Percentiles rank a stretch among this genome's conserved stretches.
Evolutionary conservation across 2,888 invertebrate genomes (phyloP).

Genomic region (Taphrorychus bicolor): DNA sequence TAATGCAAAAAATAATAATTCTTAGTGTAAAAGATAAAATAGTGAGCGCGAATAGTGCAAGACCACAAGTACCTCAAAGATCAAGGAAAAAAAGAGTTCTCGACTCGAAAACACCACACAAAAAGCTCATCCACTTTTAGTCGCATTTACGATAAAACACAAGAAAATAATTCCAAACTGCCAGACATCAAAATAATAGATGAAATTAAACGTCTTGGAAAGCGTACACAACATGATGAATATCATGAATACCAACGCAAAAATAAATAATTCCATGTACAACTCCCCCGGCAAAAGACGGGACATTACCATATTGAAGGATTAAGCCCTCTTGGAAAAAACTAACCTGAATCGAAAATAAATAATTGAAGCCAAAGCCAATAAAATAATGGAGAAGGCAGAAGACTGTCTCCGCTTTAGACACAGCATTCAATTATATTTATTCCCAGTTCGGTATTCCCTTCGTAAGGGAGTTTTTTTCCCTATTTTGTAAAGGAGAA

Average conservation of each 20-base stretch:
- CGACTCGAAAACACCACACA: too few relatives aligned
- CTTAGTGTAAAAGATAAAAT: too few relatives aligned
- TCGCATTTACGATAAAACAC: background rate
- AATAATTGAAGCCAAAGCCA: background rate
- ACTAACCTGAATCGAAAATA: background rate
- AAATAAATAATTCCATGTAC: background rate
- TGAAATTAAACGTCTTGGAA: too few relatives aligned
- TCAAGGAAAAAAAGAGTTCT: too few relatives aligned
- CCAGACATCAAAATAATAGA: too few relatives aligned
- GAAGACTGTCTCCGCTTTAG: background rate
- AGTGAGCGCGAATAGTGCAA: too few relatives aligned
- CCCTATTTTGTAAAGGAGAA: background rate
- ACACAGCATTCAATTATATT: constrained; percentile 12
- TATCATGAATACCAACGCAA: background rate
- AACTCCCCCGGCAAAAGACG: background rate
- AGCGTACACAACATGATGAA: background rate
- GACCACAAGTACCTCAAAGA: too few relatives aligned
- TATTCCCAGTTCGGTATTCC: background rate
- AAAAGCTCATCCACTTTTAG: too few relatives aligned
- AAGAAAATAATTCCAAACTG: background rate
- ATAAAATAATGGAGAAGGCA: background rate
- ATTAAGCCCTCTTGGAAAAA: constrained; percentile 14
- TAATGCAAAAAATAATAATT: too few relatives aligned
- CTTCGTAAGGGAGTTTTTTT: background rate
- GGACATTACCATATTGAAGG: constrained; percentile 25